Base-by-base conservation (phyloP, 2,888 invertebrate genomes). In the Masnerella sp. region DNA sequence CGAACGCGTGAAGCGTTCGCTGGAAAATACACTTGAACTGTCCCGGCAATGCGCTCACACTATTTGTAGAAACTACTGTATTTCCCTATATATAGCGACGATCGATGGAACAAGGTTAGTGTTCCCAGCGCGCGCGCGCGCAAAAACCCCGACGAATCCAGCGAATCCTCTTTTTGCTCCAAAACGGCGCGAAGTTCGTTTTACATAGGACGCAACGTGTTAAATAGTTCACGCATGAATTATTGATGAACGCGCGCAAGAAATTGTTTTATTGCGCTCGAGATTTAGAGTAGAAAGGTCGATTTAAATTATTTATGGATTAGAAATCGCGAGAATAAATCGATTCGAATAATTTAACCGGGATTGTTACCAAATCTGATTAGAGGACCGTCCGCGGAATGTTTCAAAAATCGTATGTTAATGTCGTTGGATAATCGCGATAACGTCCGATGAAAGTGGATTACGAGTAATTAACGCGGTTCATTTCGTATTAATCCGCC, bases 81-180 rank as follows among this genome's bases (percentile, higher is more conserved):
- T 72, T 67, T 54, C 25, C 51, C 72, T 67, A 54, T 67, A 61
- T 67, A 67, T 67, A 71, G 72, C 12, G 42, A 15, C 65, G 65
- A 64, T 72, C 72, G 42, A 72, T 72, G 47, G 61, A 59, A 59
- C 47, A 72, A 52, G 65, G 65, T 61, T 65, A 72, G 59, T 71
- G 71, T 71, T 71, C 71, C 17, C 71, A 12, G 61, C 15, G 32
- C 38, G 36, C 15, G 38, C 32, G n/a, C 20, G 11, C 12, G 22
- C 2, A 64, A 59, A 59, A 64, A 58, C 20, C 40, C 30, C 15
- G 14, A 34, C 8, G 43, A n/a, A n/a, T n/a, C n/a, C n/a, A n/a
- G n/a, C n/a, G n/a, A n/a, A n/a, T n/a, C n/a, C n/a, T n/a, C n/a
- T 67, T 67, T 58, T 58, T 67, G 5, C 36, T 12, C 2, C n/a